Evolutionary conservation across 2,113 vertebrate genomes (phyloP).

Genomic region (Cricetomys ansorgei): DNA sequence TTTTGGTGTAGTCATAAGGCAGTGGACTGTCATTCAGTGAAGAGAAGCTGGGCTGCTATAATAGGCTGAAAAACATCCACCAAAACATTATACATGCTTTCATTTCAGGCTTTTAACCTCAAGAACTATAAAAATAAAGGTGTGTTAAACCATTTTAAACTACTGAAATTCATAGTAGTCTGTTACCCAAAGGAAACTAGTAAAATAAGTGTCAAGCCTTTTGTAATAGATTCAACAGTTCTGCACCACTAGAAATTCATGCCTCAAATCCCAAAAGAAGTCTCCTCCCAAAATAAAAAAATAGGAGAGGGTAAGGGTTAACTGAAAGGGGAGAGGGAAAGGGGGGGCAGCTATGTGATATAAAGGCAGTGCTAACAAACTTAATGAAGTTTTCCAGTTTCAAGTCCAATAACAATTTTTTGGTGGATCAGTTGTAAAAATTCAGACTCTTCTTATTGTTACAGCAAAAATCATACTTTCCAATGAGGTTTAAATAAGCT

Average conservation of each 20-base stretch:
- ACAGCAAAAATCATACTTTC: conserved; percentile 6
- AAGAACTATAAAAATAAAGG: conserved; percentile 5
- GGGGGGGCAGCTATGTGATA: not conserved
- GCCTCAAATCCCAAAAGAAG: not conserved
- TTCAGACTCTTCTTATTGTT: not conserved
- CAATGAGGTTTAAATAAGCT: not conserved
- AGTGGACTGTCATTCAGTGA: not conserved
- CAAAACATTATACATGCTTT: not conserved
- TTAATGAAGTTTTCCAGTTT: not conserved
- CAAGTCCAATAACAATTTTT: conserved; percentile 6
- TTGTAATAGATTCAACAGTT: not conserved
- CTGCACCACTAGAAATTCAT: not conserved
- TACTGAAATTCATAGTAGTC: not conserved
- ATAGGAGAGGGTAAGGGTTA: conserved; percentile 9
- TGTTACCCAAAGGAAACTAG: conserved; percentile 6
- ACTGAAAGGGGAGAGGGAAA: not conserved
- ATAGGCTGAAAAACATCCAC: not conserved
- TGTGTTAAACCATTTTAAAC: not conserved
- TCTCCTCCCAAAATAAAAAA: not conserved
- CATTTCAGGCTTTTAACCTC: not conserved
- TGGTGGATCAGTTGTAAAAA: conserved; percentile 27
- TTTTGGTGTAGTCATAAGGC: not conserved
- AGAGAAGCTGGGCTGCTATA: not conserved
- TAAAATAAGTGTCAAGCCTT: not conserved
- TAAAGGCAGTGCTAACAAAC: not conserved